Evolutionary conservation across 2,888 invertebrate genomes (phyloP).

Genomic region (Ischnura elegans): DNA sequence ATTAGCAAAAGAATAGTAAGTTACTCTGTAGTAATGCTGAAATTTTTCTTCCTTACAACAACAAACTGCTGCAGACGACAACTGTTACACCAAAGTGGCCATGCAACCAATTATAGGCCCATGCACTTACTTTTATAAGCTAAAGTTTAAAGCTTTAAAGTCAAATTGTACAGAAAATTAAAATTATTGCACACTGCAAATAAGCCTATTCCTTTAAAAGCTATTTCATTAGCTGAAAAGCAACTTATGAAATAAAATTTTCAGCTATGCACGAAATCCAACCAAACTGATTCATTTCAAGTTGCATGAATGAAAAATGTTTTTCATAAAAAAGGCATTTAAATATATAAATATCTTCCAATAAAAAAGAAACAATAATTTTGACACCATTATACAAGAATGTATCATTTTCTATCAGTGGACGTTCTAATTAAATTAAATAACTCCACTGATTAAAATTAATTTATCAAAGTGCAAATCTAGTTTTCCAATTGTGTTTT

Average conservation of each 20-base stretch:
- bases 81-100: constrained; percentile 78
- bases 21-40: constrained; percentile 17
- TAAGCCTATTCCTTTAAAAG: not conserved
- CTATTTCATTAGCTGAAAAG: not conserved
- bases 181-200: not conserved
- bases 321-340: not conserved
- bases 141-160: not conserved
- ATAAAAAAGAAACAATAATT: no score
- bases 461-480: no score
- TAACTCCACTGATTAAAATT: no score
- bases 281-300: not conserved
- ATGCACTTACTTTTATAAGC: constrained; percentile 52
- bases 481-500: no score
- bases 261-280: not conserved
- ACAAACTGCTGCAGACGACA: constrained; percentile 84
- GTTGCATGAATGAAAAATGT: not conserved
- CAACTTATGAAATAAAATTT: not conserved
- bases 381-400: no score
- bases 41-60: constrained; percentile 65
- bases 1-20: constrained; percentile 54
- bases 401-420: no score
- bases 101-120: constrained; percentile 74
- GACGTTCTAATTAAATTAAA: no score
- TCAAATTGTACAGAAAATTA: not conserved
- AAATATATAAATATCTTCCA: not conserved